phyloP scores from a whole-genome alignment of 2,113 vertebrate species.

The Periophthalmus modestus region DNA sequence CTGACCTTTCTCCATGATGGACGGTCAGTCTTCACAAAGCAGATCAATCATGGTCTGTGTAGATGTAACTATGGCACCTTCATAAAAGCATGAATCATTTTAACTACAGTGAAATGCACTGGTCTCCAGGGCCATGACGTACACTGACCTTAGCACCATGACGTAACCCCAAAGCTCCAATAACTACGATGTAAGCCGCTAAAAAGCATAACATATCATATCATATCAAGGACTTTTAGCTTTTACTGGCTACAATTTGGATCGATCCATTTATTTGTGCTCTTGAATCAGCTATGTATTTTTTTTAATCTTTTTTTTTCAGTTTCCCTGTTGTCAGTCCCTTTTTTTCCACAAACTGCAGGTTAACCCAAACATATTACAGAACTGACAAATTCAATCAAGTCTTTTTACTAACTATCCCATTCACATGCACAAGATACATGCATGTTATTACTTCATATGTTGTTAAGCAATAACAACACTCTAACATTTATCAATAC shows the following conservation, averaged over 20 bases:
- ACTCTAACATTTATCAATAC: no score
- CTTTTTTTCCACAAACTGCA: no score
- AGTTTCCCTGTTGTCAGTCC: no score
- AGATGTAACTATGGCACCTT: conserved; percentile 34
- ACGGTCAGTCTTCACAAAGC: conserved; percentile 24
- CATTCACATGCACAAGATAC: no score
- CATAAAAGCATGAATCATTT: conserved; percentile 49
- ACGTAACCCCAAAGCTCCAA: conserved; percentile 1
- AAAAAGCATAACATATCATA: not conserved
- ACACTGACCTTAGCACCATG: conserved; percentile 29
- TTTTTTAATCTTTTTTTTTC: no score
- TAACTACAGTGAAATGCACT: conserved; percentile 43
- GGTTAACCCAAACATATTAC: no score
- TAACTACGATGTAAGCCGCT: no score
- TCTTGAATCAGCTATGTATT: no score
- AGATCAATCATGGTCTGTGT: conserved; percentile 39
- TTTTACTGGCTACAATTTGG: not conserved
- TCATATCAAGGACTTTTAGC: not conserved
- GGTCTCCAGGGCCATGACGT: conserved; percentile 43
- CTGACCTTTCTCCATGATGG: not conserved
- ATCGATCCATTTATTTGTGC: not conserved
- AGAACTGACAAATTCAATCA: no score
- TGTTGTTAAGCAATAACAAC: no score
- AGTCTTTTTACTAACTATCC: no score
- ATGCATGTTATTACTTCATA: no score